These are phyloP conservation scores for Drosophila emarginata DNA, from an alignment of 2,888 invertebrate species.

Conservation along the genomic window DNA sequence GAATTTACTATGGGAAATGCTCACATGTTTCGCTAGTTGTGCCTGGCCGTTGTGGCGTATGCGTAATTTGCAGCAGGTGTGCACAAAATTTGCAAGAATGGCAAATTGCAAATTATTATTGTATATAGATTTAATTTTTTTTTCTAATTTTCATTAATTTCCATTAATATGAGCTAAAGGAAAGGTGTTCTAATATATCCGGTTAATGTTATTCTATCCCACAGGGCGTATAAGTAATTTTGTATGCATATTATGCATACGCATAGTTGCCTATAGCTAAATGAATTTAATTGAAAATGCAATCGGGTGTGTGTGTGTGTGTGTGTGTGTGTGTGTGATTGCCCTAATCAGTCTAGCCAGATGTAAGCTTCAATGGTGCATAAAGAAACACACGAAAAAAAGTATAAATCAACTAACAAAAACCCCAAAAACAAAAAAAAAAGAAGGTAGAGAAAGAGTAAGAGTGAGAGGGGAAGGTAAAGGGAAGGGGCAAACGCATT, in stretches of 20 bases:
- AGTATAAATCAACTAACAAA: not conserved
- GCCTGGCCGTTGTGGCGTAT: constrained; percentile 40
- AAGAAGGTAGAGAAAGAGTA: not conserved
- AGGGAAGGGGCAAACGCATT: constrained; percentile 37
- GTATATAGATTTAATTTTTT: not conserved
- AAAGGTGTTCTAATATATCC: constrained; percentile 21
- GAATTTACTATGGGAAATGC: constrained; percentile 27
- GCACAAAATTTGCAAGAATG: not conserved
- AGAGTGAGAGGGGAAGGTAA: not conserved
- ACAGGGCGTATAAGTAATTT: constrained; percentile 45
- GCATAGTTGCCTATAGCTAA: constrained; percentile 21
- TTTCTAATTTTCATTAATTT: not conserved
- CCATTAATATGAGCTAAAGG: not conserved
- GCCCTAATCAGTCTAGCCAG: constrained; percentile 23
- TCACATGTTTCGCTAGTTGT: constrained; percentile 52
- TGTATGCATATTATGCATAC: constrained; percentile 43
- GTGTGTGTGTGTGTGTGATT: not conserved
- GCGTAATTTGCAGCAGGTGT: constrained; percentile 47
- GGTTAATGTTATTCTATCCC: too few species aligned
- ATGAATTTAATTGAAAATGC: constrained; percentile 4
- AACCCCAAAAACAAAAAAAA: constrained; percentile 32
- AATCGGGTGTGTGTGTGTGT: not conserved
- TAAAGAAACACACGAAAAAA: constrained; percentile 33
- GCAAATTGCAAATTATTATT: constrained; percentile 13
- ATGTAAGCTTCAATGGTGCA: constrained; percentile 48